These are phyloP conservation scores for Ictalurus punctatus DNA, from an alignment of 2,113 vertebrate species.

Conservation along the genomic window DNA sequence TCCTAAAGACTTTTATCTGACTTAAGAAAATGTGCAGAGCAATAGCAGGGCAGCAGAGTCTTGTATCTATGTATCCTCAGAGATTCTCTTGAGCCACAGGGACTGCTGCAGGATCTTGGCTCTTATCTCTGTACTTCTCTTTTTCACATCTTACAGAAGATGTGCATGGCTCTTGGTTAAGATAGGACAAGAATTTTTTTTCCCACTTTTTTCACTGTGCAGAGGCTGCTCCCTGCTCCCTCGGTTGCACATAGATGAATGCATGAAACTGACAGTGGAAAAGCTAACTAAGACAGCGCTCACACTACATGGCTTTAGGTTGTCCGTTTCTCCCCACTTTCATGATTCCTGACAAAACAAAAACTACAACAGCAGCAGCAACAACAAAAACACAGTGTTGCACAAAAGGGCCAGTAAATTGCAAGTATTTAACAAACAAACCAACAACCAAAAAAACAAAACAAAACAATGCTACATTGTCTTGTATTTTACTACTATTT, in stretches of 20 bases:
- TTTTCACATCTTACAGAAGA: conserved; percentile 21
- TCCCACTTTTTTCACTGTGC: neutral
- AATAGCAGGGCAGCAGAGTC: conserved; percentile 25
- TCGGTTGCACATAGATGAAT: conserved; percentile 16
- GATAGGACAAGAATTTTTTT: neutral
- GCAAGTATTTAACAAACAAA: too few species aligned
- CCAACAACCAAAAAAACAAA: neutral
- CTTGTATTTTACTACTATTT: neutral
- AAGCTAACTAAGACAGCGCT: conserved; percentile 2
- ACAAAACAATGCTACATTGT: neutral
- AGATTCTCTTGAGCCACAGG: conserved; percentile 37
- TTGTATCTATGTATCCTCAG: conserved; percentile 22
- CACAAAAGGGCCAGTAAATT: too few species aligned
- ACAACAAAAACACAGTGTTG: too few species aligned
- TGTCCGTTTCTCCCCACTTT: neutral
- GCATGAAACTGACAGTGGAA: conserved; percentile 6
- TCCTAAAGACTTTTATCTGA: conserved; percentile 4
- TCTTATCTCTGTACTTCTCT: conserved; percentile 1
- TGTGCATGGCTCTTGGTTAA: conserved; percentile 10
- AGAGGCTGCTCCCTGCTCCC: neutral
- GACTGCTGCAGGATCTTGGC: neutral
- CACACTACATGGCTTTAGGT: conserved; percentile 4
- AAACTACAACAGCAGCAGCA: neutral
- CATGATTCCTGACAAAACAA: neutral
- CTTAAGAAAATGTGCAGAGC: conserved; percentile 25